Evolutionary conservation across 2,888 invertebrate species (phyloP).

Genomic region (Anodontia alba): DNA sequence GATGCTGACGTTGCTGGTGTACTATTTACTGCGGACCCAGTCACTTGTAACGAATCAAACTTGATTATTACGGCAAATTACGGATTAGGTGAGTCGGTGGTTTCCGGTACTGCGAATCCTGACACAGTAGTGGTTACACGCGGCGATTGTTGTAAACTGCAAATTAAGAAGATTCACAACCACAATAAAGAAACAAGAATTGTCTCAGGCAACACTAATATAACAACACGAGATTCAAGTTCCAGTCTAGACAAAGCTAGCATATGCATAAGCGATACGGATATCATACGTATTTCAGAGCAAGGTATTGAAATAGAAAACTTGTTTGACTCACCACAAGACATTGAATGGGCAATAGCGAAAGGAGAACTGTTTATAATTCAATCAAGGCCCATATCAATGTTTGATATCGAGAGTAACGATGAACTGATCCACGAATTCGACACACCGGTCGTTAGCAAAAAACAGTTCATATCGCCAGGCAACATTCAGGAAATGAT

Average conservation of each 20-base stretch:
- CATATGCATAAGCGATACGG: too few species aligned
- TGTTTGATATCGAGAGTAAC: conserved; percentile 8
- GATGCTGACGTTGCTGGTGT: too few species aligned
- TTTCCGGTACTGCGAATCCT: too few species aligned
- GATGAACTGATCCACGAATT: conserved; percentile 30
- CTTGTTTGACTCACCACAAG: too few species aligned
- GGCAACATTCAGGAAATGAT: conserved; percentile 31
- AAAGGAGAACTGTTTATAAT: conserved; percentile 7
- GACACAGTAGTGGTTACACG: conserved; percentile 1
- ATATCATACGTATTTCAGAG: neutral
- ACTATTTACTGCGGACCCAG: conserved; percentile 27
- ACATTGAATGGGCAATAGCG: too few species aligned
- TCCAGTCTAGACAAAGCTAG: too few species aligned
- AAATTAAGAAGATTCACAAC: neutral
- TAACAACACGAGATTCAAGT: too few species aligned
- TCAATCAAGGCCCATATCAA: conserved; percentile 26
- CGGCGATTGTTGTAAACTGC: neutral
- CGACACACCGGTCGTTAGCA: conserved; percentile 15
- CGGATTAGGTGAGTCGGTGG: conserved; percentile 19
- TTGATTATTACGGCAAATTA: conserved; percentile 13
- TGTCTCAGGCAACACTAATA: too few species aligned
- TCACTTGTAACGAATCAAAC: conserved; percentile 10
- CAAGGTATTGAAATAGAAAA: neutral
- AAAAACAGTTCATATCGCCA: conserved; percentile 12
- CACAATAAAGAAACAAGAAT: neutral